Conservation (phyloP, 2,888 invertebrate genomes). For the Tetragnatha montana region DNA sequence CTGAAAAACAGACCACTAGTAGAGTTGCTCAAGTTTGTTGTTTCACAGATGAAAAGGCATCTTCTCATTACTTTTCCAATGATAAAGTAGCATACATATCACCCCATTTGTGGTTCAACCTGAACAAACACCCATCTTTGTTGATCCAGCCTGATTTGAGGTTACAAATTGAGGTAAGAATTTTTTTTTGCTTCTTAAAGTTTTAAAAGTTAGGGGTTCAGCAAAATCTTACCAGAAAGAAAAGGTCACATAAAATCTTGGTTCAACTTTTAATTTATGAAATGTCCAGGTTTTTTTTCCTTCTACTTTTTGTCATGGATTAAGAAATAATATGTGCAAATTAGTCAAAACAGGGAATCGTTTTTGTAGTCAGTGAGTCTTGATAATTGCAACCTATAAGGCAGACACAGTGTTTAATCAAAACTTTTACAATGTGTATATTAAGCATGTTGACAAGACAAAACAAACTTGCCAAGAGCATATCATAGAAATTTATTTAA, state of each 20-base stretch:
- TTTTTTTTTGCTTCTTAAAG: background rate
- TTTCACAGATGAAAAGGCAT: conserved; percentile 40
- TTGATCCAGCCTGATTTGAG: conserved; percentile 69
- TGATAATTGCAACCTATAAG: no score
- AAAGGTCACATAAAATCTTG: no score
- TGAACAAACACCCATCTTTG: conserved; percentile 72
- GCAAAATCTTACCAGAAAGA: no score
- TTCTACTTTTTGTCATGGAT: background rate
- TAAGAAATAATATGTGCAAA: background rate
- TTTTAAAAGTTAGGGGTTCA: background rate
- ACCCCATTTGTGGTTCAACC: conserved; percentile 73
- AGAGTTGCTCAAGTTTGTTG: conserved; percentile 53
- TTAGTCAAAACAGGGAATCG: no score
- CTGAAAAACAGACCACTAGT: background rate
- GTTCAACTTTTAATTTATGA: no score
- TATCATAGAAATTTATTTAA: no score
- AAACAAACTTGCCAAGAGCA: no score
- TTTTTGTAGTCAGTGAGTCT: no score
- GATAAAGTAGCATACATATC: conserved; percentile 71
- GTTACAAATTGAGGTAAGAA: conserved; percentile 66
- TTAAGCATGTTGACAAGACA: no score
- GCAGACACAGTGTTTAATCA: no score
- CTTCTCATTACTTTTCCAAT: conserved; percentile 39
- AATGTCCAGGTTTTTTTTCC: background rate
- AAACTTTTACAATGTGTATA: no score